Evolutionary conservation across 2,888 invertebrate species (phyloP), one percentile per base, ranked within the genome.

Genomic region (Callosobruchus maculatus): DNA sequence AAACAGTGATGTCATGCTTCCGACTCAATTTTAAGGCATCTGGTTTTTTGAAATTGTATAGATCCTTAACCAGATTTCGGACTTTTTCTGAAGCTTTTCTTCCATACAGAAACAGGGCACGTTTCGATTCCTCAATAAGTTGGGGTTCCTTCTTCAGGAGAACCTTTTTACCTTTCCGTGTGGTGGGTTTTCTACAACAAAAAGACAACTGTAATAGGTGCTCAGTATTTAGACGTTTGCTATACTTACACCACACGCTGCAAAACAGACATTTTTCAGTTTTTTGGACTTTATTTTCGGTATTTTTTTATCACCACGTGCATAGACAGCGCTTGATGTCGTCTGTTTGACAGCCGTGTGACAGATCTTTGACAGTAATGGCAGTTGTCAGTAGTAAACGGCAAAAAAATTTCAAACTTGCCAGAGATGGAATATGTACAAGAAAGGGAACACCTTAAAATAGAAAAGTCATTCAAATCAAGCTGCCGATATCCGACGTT

Each of bases 1-100:
- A 98, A 0, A 98, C 96, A 21, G 95, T 91, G 76, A 97, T 91
- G 78, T 96, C 95, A 89, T 98, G 96, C 85, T 95, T 97, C 75
- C 94, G 91, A 22, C 89, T 90, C 67, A 96, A 87, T 80, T 93
- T 92, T 7, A 92, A 91, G 0, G 93, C 93, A 82, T 96, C 91
- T 7, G 97, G 97, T 83, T 97, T 97, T 85, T 96, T 97, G 30
- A 98, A 86, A 82, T 93, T 89, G 83, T 94, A 94, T 87, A 98
- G 86, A 88, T 99, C 97, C 87, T 95, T 97, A 84, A 98, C 88
- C 67, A 94, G 90, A 76, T 91, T 90, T 74, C 92, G 89, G 0
- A 93, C 90, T 68, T 89, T 89, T 70, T 94, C 93, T 75, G 94
- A 92, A 81, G 94, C 91, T 84, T 95, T 95, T 0, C 94, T 91